These are phyloP conservation scores for Deroptyus accipitrinus DNA, from an alignment of 2,113 vertebrate species.

Conservation along the genomic window DNA sequence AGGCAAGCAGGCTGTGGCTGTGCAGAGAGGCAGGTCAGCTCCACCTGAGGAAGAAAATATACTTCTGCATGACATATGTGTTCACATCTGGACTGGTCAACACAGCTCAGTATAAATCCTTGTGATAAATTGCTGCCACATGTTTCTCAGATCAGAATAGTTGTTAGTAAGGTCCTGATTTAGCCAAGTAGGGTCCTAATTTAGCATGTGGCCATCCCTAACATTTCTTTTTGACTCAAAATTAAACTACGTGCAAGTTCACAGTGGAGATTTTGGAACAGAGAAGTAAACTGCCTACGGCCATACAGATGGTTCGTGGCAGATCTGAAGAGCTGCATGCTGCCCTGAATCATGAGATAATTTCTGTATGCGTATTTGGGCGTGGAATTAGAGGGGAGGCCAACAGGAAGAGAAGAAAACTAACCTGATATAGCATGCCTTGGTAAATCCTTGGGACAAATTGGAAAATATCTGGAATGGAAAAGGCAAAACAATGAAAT, in stretches of 20 bases:
- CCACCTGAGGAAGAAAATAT: not conserved
- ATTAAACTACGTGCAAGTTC: not conserved
- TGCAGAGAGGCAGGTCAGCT: not conserved
- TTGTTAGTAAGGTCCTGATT: not conserved
- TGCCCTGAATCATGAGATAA: constrained; percentile 3
- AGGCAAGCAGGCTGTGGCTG: not conserved
- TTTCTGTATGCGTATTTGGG: not conserved
- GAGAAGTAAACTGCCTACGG: not conserved
- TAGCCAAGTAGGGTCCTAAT: not conserved
- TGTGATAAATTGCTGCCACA: not conserved
- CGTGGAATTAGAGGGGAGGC: not conserved
- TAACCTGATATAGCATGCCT: not conserved
- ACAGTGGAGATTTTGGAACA: not conserved
- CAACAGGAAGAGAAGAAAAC: not conserved
- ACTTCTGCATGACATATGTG: not conserved
- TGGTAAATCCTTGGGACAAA: not conserved
- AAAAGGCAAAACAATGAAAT: not conserved
- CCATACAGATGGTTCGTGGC: not conserved
- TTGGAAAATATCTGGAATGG: not conserved
- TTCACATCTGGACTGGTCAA: not conserved
- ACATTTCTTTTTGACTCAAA: not conserved
- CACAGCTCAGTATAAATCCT: not conserved
- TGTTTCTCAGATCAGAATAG: not conserved
- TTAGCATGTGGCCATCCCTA: not conserved
- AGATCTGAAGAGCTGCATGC: not conserved